Evolutionary conservation across 2,797 vertebrate species (phyloP), one percentile per base, ranked within the genome.

Genomic region (Coilia nasus): DNA sequence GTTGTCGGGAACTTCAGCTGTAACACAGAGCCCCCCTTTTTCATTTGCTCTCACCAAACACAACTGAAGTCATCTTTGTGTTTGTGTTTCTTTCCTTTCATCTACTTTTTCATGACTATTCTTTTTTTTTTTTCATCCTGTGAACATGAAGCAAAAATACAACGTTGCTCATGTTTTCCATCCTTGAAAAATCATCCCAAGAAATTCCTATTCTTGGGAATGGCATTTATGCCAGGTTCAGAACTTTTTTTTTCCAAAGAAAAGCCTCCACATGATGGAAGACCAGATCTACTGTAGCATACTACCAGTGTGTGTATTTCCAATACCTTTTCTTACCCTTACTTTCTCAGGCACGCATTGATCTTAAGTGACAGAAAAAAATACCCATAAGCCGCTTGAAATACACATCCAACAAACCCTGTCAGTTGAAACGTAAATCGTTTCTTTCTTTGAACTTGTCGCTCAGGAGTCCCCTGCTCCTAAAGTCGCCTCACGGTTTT

Each of bases 51-150:
- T 75, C 17, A 21, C 3, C 3, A 41, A 71, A 14, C 15, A 19
- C 15, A 78, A 35, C 44, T 78, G 71, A 78, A 35, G 71, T 78
- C 71, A 78, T 78, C 35, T 21, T 41, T 21, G 71, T 78, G 15
- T 11, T 67, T 28, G 0, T 31, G 12, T 67, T 71, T 71, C 15
- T 78, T 44, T n/a, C 31, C 7, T 44, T 19, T 44, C 17, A 2
- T 78, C 35, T 7, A 7, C 31, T 21, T 71, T 12, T 71, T 83
- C 62, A 54, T 71, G 14, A 64, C n/a, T 7, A 54, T 1, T 47
- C 21, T 78, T 28, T 59, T 15, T 50, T n/a, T 44, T 46, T 23
- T 41, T 46, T 25, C n/a, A 23, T 57, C 3, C 54, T 15, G 71
- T 28, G n/a, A 60, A 60, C 50, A 25, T n/a, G 47, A 80, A 35